Conservation (phyloP, 1,140 invertebrate genomes). For the Sitobion miscanthi region DNA sequence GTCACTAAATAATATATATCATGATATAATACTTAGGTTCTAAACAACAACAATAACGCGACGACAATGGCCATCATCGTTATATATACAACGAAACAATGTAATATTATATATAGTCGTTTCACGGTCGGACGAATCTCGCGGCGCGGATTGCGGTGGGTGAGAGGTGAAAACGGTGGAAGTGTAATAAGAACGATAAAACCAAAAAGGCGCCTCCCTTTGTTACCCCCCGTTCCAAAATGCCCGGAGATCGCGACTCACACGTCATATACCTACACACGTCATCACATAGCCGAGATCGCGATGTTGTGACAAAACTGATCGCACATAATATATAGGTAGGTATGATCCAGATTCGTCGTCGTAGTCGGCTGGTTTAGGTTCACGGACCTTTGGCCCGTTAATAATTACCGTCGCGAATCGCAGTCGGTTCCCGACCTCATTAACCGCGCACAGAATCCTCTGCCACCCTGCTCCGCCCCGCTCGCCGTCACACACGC, state of each 20-base stretch:
- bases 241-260: neutral
- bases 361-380: slow-evolving; percentile 12
- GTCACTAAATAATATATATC: neutral
- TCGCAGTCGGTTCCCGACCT: slow-evolving; percentile 51
- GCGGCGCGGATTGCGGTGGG: neutral
- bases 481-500: neutral
- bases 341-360: slow-evolving; percentile 29
- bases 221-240: neutral
- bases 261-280: too few relatives aligned
- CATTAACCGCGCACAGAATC: slow-evolving; percentile 48
- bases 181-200: neutral
- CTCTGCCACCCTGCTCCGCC: neutral
- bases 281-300: neutral
- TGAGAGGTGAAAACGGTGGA: neutral
- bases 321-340: neutral
- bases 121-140: slow-evolving; percentile 43
- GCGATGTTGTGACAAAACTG: neutral
- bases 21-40: neutral
- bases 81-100: neutral
- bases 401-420: slow-evolving; percentile 55
- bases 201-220: neutral
- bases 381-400: slow-evolving; percentile 56
- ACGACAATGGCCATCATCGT: neutral
- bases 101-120: neutral
- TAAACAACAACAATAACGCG: neutral